Conservation (phyloP, 2,113 vertebrate species). For the Hypanus sabinus region DNA sequence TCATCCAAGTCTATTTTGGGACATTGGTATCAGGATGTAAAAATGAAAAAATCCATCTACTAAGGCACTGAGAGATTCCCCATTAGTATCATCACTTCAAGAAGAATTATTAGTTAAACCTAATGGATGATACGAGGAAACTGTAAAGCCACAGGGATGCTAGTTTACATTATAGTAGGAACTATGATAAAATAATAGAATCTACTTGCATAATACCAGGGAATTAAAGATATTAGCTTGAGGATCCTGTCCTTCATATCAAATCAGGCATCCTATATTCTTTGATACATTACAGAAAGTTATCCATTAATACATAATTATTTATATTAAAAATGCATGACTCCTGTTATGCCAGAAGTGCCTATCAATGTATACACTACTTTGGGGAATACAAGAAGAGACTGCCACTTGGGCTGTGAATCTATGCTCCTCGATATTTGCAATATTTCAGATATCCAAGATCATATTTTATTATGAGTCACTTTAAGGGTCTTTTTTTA, state of each 20-base stretch:
- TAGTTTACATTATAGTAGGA: not conserved
- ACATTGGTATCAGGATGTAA: not conserved
- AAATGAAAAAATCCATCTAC: not conserved
- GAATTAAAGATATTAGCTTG: not conserved
- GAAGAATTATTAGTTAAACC: not conserved
- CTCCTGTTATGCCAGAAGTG: constrained; percentile 1
- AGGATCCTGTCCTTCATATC: not conserved
- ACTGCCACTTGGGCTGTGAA: not conserved
- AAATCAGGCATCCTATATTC: not conserved
- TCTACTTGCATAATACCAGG: not conserved
- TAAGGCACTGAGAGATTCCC: not conserved
- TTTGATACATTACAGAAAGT: not conserved
- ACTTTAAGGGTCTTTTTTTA: constrained; percentile 17
- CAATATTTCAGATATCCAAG: not conserved
- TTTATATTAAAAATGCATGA: not conserved
- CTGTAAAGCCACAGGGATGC: not conserved
- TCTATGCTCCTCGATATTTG: not conserved
- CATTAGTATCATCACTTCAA: constrained; percentile 1
- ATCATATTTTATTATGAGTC: not conserved
- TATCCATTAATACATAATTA: constrained; percentile 5
- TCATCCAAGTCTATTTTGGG: not conserved
- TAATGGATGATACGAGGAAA: not conserved
- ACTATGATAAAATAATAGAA: not conserved
- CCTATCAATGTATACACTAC: not conserved
- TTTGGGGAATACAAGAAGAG: not conserved